Conservation (phyloP, 1,140 invertebrate genomes). For the Nymphalis io region DNA sequence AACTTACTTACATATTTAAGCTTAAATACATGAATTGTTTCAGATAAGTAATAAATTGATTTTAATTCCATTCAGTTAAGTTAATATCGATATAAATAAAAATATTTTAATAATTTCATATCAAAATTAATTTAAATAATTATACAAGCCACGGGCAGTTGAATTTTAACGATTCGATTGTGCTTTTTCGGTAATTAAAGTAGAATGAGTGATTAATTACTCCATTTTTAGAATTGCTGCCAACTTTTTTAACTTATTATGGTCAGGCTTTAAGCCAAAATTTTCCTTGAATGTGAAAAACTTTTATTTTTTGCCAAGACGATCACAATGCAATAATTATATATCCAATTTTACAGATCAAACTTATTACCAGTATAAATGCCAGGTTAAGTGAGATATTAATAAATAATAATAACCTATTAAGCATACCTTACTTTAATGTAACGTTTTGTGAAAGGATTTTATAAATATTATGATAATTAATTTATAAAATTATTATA, state of each 20-base stretch:
- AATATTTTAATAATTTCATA: not conserved
- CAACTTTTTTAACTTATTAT: slow-evolving; percentile 40
- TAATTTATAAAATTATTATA: too few relatives aligned
- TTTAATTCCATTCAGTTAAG: not conserved
- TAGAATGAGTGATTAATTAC: slow-evolving; percentile 31
- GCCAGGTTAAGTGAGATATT: too few relatives aligned
- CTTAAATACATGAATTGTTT: too few relatives aligned
- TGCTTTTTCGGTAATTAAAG: slow-evolving; percentile 25
- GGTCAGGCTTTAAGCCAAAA: slow-evolving; percentile 32
- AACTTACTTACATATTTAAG: too few relatives aligned
- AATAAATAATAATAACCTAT: too few relatives aligned
- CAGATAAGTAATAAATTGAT: too few relatives aligned
- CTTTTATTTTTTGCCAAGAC: slow-evolving; percentile 27
- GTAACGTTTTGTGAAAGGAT: too few relatives aligned
- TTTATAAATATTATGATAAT: too few relatives aligned
- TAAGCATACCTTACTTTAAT: too few relatives aligned
- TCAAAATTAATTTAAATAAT: not conserved
- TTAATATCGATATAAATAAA: not conserved
- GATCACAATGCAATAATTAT: slow-evolving; percentile 22
- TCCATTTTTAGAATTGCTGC: slow-evolving; percentile 32
- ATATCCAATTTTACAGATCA: not conserved
- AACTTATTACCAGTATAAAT: too few relatives aligned
- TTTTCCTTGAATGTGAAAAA: slow-evolving; percentile 21
- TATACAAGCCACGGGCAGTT: slow-evolving; percentile 12
- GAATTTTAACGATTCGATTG: slow-evolving; percentile 22